Evolutionary conservation across 2,888 invertebrate species (phyloP).

Genomic region (Lapara coniferarum): DNA sequence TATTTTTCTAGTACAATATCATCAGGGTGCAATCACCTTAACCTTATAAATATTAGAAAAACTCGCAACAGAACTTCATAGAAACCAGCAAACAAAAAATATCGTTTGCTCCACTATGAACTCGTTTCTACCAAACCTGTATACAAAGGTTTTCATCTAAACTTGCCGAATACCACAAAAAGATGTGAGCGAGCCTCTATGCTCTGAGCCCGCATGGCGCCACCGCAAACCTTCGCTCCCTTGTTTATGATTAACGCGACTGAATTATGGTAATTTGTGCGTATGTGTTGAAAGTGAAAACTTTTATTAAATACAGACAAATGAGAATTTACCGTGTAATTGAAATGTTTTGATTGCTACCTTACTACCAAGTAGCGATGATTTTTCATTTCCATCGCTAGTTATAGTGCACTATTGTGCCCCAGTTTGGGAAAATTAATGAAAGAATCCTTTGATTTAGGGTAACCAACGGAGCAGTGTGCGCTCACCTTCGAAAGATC

Average conservation of each 20-base stretch:
- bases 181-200: slow-evolving; percentile 52
- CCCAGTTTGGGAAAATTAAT: too few species aligned
- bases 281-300: slow-evolving; percentile 2
- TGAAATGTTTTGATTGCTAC: too few species aligned
- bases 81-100: neutral
- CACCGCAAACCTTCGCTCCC: slow-evolving; percentile 41
- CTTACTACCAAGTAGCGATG: too few species aligned
- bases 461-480: too few species aligned
- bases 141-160: slow-evolving; percentile 4
- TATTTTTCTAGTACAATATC: too few species aligned
- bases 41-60: too few species aligned
- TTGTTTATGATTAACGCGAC: slow-evolving; percentile 44
- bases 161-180: slow-evolving; percentile 46
- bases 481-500: too few species aligned
- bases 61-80: neutral
- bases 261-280: slow-evolving; percentile 21
- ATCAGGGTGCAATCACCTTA: too few species aligned
- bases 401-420: too few species aligned
- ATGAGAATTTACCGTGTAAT: neutral
- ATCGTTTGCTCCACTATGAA: neutral
- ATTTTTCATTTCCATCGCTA: too few species aligned
- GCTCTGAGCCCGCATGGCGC: slow-evolving; percentile 66
- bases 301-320: neutral
- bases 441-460: too few species aligned
- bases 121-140: neutral